Percentiles rank a stretch among this genome's conserved stretches.
These are phyloP conservation scores for Naso thynnoides DNA, from an alignment of 2,797 vertebrate genomes.

Conservation along the genomic window DNA sequence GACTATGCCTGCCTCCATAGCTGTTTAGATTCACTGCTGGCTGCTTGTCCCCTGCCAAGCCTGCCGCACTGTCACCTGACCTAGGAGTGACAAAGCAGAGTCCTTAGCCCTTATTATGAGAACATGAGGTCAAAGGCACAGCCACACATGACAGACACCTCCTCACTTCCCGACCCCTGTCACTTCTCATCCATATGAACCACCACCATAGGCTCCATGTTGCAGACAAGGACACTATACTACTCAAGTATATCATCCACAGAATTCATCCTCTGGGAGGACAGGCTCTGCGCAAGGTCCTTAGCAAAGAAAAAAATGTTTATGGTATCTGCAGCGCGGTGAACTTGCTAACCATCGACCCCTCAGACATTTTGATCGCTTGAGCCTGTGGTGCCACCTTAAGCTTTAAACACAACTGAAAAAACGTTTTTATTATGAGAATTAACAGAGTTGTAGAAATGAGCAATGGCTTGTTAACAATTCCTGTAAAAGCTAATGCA, in stretches of 20 bases:
- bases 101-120: constrained; percentile 83
- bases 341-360: neutral
- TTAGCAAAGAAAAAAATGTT: constrained; percentile 36
- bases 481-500: constrained; percentile 54
- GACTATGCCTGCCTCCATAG: constrained; percentile 24
- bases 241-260: constrained; percentile 63
- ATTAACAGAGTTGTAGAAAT: constrained; percentile 35
- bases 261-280: constrained; percentile 51
- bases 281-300: constrained; percentile 53
- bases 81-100: constrained; percentile 80
- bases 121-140: constrained; percentile 82
- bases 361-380: constrained; percentile 22
- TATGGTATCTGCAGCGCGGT: constrained; percentile 15
- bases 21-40: constrained; percentile 57
- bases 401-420: constrained; percentile 35
- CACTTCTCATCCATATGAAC: constrained; percentile 80
- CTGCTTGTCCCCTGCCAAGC: constrained; percentile 51
- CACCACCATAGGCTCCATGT: constrained; percentile 64
- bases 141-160: constrained; percentile 77
- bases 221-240: constrained; percentile 69
- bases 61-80: constrained; percentile 74
- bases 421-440: constrained; percentile 37
- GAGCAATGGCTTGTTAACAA: constrained; percentile 39
- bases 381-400: neutral
- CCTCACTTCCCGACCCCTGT: constrained; percentile 80